These are phyloP conservation scores for Heterotis niloticus DNA, from an alignment of 2,113 vertebrate species.

Conservation along the genomic window DNA sequence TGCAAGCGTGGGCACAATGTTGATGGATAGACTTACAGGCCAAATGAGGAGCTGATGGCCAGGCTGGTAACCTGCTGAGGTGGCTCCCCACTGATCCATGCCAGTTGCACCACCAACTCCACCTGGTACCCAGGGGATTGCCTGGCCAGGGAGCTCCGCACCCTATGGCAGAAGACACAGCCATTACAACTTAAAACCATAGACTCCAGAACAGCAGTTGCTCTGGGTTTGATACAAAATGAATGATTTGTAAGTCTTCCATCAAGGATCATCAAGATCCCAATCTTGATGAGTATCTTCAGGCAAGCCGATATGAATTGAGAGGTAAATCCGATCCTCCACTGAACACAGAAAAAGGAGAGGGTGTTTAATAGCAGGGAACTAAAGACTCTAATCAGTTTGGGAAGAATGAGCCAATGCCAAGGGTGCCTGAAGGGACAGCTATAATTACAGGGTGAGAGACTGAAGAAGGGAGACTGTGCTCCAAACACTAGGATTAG, in stretches of 20 bases:
- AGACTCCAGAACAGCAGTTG: background rate
- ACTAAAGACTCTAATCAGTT: background rate
- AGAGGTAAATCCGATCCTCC: background rate
- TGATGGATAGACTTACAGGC: slow-evolving; percentile 76
- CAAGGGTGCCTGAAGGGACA: background rate
- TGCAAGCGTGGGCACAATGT: background rate
- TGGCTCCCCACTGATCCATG: slow-evolving; percentile 96
- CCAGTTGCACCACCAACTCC: slow-evolving; percentile 90
- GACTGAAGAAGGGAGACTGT: background rate
- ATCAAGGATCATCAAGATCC: background rate
- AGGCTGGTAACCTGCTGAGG: slow-evolving; percentile 95
- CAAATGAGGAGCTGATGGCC: slow-evolving; percentile 88
- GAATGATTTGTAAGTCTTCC: background rate
- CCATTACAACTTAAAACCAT: background rate
- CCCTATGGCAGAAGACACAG: slow-evolving; percentile 63
- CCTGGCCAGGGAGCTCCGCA: slow-evolving; percentile 86
- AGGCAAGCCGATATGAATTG: background rate
- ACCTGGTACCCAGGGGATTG: slow-evolving; percentile 93
- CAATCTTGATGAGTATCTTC: background rate
- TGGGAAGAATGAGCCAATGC: background rate
- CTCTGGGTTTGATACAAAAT: background rate
- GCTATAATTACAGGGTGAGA: background rate
- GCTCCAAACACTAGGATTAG: no score
- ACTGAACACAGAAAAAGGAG: background rate
- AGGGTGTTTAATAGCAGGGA: slow-evolving; percentile 2